Base-by-base conservation (phyloP, 2,113 vertebrate species). In the Notothenia coriiceps region DNA sequence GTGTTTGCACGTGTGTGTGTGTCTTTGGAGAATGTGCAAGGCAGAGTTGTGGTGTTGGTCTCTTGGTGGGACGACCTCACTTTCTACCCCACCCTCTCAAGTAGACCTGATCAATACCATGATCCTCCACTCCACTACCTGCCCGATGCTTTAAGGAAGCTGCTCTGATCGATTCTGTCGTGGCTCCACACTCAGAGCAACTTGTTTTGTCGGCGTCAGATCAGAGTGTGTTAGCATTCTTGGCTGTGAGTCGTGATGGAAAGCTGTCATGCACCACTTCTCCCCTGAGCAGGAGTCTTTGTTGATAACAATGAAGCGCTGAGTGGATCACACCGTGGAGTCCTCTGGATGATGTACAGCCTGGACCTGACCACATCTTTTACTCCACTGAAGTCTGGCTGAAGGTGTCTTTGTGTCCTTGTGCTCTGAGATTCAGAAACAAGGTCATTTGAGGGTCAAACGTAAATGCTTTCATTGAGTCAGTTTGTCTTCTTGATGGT, bases 381-480 rank as follows among this genome's bases (percentile, higher is more conserved):
- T 0, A 14, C 29, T 9, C 33, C 20, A 44, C 55, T 40, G 13
- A 33, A 47, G 29, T 70, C 14, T 12, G 43, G 12, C 14, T 14
- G 11, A 59, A 47, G 49, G 74, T 5, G 33, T 49, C 40, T 67
- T 22, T 22, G 22, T 17, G 14, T 18, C 18, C 46, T 43, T 44
- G 9, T 71, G 22, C 2, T 51, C 33, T 47, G 51, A 63, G 51
- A 47, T 47, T 61, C 35, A 43, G 43, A 69, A 4, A 64, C 51
- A 47, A 85, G 82, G 82, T 78, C 74, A 56, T 77, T 83, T 79
- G 50, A 87, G 82, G 74, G 86, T 88, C 83, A 83, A 20, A 55
- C 4, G 18, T 33, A 17, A 17, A 52, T 20, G 50, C 12, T 44
- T 35, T 33, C 65, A 63, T 13, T 6, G 0, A 60, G 57, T 63